phyloP scores from a whole-genome alignment of 2,113 vertebrate species.

The Mustelus asterias region DNA sequence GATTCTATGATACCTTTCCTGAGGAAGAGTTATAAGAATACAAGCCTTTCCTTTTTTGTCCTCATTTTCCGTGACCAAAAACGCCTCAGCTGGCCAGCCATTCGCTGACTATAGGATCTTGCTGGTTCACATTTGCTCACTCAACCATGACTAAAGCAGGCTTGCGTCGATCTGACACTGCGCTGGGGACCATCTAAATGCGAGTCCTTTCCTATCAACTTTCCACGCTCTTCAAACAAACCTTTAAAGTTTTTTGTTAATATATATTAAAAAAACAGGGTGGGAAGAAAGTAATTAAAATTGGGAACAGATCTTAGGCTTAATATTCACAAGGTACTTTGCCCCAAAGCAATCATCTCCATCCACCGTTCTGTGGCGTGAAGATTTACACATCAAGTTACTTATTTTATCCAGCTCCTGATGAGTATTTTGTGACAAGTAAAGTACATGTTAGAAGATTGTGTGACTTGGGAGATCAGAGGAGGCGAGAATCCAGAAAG shows the following conservation, averaged over 20 bases:
- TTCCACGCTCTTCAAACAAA: not conserved
- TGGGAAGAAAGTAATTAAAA: not conserved
- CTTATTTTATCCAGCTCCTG: not conserved
- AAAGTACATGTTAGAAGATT: not conserved
- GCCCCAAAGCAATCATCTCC: not conserved
- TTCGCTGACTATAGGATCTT: not conserved
- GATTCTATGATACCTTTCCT: too few relatives aligned
- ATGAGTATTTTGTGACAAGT: conserved; percentile 6
- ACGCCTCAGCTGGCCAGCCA: too few relatives aligned
- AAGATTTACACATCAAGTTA: not conserved
- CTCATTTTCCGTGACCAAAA: not conserved
- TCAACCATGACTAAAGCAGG: not conserved
- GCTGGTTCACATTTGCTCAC: not conserved
- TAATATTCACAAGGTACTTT: not conserved
- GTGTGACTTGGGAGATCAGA: not conserved
- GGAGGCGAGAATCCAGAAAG: not conserved
- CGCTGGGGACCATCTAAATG: not conserved
- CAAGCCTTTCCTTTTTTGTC: too few relatives aligned
- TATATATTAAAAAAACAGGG: not conserved
- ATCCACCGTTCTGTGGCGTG: not conserved
- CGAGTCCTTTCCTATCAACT: not conserved
- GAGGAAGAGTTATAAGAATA: not conserved
- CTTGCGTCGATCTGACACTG: not conserved
- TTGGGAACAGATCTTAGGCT: not conserved
- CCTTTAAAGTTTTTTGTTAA: not conserved